A percentile compares a stretch with the other conserved stretches of the same genome.
These are phyloP conservation scores for Brenthis daphne DNA, from an alignment of 2,888 invertebrate genomes.

Conservation along the genomic window DNA sequence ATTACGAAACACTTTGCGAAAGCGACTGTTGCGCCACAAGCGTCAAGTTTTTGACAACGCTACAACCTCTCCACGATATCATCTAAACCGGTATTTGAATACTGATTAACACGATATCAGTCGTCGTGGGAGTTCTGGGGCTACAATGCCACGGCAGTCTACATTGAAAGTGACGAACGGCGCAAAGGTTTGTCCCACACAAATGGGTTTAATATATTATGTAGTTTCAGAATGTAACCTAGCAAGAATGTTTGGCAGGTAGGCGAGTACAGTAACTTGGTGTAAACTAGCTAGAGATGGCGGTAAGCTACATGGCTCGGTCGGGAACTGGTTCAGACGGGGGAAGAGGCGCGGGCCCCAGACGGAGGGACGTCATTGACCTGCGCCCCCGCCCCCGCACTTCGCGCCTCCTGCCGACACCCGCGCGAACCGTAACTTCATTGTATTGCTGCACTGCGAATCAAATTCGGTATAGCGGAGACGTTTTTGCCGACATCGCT, in stretches of 20 bases:
- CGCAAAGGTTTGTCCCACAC: constrained; percentile 19
- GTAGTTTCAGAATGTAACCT: constrained; percentile 51
- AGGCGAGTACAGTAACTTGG: constrained; percentile 54
- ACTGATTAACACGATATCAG: constrained; percentile 40
- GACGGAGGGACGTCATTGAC: constrained; percentile 79
- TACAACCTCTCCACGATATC: constrained; percentile 43
- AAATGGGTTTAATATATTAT: constrained; percentile 39
- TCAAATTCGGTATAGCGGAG: constrained; percentile 66
- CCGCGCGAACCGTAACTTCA: constrained; percentile 73
- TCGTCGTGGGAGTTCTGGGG: constrained; percentile 41
- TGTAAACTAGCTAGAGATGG: constrained; percentile 72
- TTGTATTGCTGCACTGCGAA: constrained; percentile 69
- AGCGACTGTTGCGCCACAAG: constrained; percentile 65
- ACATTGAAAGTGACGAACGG: constrained; percentile 5
- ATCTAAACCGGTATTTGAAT: constrained; percentile 44
- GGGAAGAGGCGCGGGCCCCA: constrained; percentile 60
- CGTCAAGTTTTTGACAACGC: constrained; percentile 49
- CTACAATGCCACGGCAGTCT: constrained; percentile 16
- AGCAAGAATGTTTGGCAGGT: constrained; percentile 66
- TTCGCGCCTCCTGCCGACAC: constrained; percentile 55
- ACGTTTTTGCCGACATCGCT: constrained; percentile 51
- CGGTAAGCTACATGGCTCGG: constrained; percentile 63
- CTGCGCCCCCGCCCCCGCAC: constrained; percentile 56
- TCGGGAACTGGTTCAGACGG: constrained; percentile 58
- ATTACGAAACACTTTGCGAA: constrained; percentile 73